Percentiles rank a stretch among this genome's conserved stretches.
phyloP scores from a whole-genome alignment of 2,888 invertebrate genomes.

The Neelides folsomi region DNA sequence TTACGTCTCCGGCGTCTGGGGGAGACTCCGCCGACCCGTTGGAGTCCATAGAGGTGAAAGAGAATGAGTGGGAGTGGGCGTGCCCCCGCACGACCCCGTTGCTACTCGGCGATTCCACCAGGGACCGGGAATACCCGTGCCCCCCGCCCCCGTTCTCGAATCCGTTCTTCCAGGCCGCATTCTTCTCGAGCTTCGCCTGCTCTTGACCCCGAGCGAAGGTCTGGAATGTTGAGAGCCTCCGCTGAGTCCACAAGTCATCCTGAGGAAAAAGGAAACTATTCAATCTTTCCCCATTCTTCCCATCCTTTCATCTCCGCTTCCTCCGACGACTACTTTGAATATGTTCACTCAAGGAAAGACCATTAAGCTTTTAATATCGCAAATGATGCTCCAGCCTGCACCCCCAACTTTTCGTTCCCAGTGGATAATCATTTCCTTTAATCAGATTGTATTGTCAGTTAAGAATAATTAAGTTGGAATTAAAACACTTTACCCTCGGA shows the following conservation, averaged over 20 bases:
- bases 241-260: constrained; percentile 32
- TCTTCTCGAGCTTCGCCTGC: constrained; percentile 1
- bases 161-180: not conserved
- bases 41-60: constrained; percentile 21
- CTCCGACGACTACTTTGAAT: too few relatives aligned
- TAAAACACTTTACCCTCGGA: too few relatives aligned
- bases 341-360: too few relatives aligned
- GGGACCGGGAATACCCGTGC: too few relatives aligned
- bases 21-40: constrained; percentile 4
- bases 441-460: too few relatives aligned
- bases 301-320: not conserved
- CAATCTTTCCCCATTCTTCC: not conserved
- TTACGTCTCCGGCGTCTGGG: not conserved
- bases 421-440: too few relatives aligned
- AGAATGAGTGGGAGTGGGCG: constrained; percentile 16
- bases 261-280: constrained; percentile 6
- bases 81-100: too few relatives aligned
- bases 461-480: too few relatives aligned
- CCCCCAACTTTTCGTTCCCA: too few relatives aligned
- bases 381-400: too few relatives aligned
- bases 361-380: too few relatives aligned
- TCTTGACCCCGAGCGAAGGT: constrained; percentile 26
- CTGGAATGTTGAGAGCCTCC: constrained; percentile 30
- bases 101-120: too few relatives aligned
- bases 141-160: not conserved